phyloP scores from a whole-genome alignment of 1,140 invertebrate genomes.

The Sipha flava region DNA sequence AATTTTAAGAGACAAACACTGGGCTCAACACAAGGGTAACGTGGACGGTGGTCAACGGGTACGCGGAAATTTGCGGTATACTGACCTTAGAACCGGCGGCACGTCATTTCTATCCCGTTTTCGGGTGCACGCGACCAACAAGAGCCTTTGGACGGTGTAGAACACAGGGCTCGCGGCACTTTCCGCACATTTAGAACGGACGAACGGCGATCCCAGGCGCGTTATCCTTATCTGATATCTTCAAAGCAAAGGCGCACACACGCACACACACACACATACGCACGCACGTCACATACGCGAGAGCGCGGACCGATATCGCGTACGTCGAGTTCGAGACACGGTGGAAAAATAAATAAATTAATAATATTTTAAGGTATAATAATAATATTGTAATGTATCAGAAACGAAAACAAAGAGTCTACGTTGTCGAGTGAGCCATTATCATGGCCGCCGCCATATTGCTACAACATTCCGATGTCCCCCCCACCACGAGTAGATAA shows the following conservation, averaged over 20 bases:
- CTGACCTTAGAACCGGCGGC: not conserved
- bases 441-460: constrained; percentile 33
- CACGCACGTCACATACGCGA: not conserved
- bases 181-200: constrained; percentile 16
- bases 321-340: no score
- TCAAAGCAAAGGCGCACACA: not conserved
- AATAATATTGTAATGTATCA: not conserved
- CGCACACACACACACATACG: no score
- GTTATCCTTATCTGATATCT: no score
- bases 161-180: not conserved
- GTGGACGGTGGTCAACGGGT: no score
- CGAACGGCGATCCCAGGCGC: not conserved
- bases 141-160: not conserved
- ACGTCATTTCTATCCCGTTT: not conserved
- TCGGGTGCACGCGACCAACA: not conserved
- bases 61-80: no score
- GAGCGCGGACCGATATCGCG: not conserved
- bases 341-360: not conserved
- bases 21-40: no score
- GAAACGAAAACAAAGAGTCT: constrained; percentile 30
- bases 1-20: no score
- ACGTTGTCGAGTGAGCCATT: constrained; percentile 31
- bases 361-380: not conserved
- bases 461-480: constrained; percentile 31
- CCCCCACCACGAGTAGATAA: constrained; percentile 15